Evolutionary conservation across 2,113 vertebrate genomes (phyloP).

Genomic region (Sardina pilchardus): DNA sequence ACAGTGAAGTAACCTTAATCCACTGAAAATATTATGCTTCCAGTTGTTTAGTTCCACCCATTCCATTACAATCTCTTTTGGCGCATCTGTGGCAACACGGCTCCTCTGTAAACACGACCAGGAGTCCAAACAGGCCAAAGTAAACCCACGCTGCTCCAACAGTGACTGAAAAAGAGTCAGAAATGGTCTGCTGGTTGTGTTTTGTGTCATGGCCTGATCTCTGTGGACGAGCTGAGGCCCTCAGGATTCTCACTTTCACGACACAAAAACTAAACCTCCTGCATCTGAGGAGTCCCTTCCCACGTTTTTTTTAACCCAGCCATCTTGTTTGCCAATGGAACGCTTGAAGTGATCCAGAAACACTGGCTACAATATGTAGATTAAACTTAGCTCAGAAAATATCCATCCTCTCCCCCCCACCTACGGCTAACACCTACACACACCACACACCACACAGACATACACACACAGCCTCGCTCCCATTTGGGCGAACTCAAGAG

Average conservation of each 20-base stretch:
- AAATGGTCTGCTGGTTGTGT: background rate
- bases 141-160: background rate
- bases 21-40: background rate
- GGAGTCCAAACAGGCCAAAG: background rate
- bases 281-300: background rate
- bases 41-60: background rate
- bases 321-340: background rate
- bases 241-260: background rate
- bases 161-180: background rate
- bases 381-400: constrained; percentile 3
- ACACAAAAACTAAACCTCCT: background rate
- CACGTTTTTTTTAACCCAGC: background rate
- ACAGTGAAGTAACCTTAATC: background rate
- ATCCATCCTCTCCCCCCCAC: background rate
- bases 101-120: background rate
- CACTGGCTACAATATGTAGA: background rate
- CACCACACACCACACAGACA: background rate
- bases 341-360: background rate
- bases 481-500: constrained; percentile 63
- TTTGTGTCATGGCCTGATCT: background rate
- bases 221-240: background rate
- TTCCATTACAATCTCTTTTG: background rate
- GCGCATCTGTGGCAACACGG: background rate
- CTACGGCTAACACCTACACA: background rate
- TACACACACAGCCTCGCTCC: background rate